Evolutionary conservation across 2,113 vertebrate genomes (phyloP), one percentile per base, ranked within the genome.

Genomic region (Alethe castanea): DNA sequence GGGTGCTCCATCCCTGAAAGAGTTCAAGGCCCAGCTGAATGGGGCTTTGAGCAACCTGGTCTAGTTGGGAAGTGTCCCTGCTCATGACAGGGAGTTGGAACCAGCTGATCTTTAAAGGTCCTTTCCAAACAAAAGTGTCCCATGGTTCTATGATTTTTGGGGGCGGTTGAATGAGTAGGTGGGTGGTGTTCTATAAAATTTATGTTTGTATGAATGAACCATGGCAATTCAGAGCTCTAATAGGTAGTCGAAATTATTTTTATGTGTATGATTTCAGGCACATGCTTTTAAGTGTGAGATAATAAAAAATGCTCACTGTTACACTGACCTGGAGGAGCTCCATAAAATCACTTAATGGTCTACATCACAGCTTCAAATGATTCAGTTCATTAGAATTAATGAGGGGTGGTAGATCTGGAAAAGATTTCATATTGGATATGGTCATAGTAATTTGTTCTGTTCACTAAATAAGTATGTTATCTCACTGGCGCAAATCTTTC

Each of bases 351-450:
- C 72, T 94, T 95, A 92, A 95, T 95, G 48, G 42, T 92, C 61
- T 88, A 79, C 53, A 95, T 87, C 57, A 90, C n/a, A 81, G 40
- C 23, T 95, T 87, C 73, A 92, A 94, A 95, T 97, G 33, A 93
- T 96, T 96, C 85, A 91, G 59, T 96, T 96, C 74, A 96, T 96
- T 96, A 94, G 14, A 92, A 71, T 95, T 96, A 97, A 97, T 96
- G 91, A 97, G 91, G 64, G 54, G 60, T 94, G 50, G 81, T 91
- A 71, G 57, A 93, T 90, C 42, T 92, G 86, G 74, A 94, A 92
- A 97, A 88, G 31, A 88, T 89, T 96, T 97, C 45, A 48, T 64
- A 92, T 86, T 91, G 73, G 72, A 86, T 94, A 48, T 94, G 82
- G 92, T 86, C 72, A 94, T 24, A 52, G 90, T 67, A 8, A 93